These are phyloP conservation scores for Trichomycterus rosablanca DNA, from an alignment of 2,113 vertebrate genomes.

Conservation along the genomic window DNA sequence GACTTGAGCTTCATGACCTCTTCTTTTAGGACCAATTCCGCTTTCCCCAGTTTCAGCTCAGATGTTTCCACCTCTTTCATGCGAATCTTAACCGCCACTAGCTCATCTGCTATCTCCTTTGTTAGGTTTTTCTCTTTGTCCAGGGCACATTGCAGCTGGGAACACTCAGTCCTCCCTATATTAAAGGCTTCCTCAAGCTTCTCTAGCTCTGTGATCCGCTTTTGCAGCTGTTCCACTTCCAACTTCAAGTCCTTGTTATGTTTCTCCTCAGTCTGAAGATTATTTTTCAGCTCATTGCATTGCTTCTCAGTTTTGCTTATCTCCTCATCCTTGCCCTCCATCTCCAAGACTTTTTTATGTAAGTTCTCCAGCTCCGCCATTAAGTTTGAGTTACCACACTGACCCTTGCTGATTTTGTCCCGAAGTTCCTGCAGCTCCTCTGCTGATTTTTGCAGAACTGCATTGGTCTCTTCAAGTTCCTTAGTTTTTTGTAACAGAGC, in stretches of 20 bases:
- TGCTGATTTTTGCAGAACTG: conserved; percentile 80
- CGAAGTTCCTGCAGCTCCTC: conserved; percentile 85
- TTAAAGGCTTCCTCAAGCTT: conserved; percentile 84
- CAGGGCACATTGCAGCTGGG: conserved; percentile 77
- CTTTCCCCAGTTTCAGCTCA: conserved; percentile 86
- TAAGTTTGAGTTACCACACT: conserved; percentile 86
- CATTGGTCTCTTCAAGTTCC: conserved; percentile 85
- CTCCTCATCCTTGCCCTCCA: conserved; percentile 97
- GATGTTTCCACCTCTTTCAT: conserved; percentile 90
- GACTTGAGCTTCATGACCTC: conserved; percentile 93
- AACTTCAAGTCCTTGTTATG: conserved; percentile 81
- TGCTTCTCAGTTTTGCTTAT: conserved; percentile 88
- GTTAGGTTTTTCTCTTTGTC: conserved; percentile 84
- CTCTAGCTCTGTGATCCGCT: conserved; percentile 88
- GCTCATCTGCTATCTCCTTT: conserved; percentile 85
- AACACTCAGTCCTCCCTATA: conserved; percentile 80
- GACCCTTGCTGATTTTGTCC: conserved; percentile 84
- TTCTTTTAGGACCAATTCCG: conserved; percentile 87
- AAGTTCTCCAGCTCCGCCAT: conserved; percentile 90
- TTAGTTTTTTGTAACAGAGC: conserved; percentile 80
- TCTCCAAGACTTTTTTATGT: conserved; percentile 85
- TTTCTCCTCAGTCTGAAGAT: conserved; percentile 81
- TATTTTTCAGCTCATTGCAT: conserved; percentile 84
- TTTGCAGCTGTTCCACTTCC: conserved; percentile 89
- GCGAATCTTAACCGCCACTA: conserved; percentile 82